Evolutionary conservation across 1,140 invertebrate species (phyloP).

Genomic region (Brachystomella parvula): DNA sequence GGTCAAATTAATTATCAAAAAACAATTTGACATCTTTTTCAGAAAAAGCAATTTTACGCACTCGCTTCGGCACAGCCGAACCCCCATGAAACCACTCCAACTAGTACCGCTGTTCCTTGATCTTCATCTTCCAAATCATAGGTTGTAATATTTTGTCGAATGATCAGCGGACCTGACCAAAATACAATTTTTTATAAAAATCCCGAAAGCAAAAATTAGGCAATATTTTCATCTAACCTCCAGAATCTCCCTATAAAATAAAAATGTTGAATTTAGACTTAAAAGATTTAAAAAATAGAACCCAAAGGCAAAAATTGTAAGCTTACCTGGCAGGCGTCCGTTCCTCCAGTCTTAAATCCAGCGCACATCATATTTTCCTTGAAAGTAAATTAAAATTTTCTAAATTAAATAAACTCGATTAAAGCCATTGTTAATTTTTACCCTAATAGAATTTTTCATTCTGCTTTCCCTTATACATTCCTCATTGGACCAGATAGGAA

Average conservation of each 20-base stretch:
- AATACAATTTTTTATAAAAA: too few relatives aligned
- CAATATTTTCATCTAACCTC: not conserved
- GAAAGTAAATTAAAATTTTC: not conserved
- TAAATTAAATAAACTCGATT: not conserved
- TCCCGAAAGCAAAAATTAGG: too few relatives aligned
- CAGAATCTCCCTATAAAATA: conserved; percentile 12
- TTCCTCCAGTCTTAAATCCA: not conserved
- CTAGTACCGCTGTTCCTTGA: not conserved
- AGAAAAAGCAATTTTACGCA: not conserved
- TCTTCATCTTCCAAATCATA: not conserved
- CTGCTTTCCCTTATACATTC: conserved; percentile 16
- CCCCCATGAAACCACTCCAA: conserved; percentile 19
- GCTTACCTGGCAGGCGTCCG: conserved; percentile 12
- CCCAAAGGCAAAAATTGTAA: not conserved
- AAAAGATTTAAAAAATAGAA: not conserved
- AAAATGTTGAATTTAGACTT: not conserved
- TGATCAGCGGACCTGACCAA: conserved; percentile 1
- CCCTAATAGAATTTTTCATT: not conserved
- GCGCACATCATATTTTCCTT: conserved; percentile 12
- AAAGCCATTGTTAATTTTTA: not conserved
- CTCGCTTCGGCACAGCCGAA: not conserved
- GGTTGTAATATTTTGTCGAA: not conserved
- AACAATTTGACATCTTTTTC: not conserved
- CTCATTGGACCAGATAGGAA: conserved; percentile 21
- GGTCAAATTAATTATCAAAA: not conserved